These are phyloP conservation scores for Pao palembangensis DNA, from an alignment of 2,113 vertebrate species.

Conservation along the genomic window DNA sequence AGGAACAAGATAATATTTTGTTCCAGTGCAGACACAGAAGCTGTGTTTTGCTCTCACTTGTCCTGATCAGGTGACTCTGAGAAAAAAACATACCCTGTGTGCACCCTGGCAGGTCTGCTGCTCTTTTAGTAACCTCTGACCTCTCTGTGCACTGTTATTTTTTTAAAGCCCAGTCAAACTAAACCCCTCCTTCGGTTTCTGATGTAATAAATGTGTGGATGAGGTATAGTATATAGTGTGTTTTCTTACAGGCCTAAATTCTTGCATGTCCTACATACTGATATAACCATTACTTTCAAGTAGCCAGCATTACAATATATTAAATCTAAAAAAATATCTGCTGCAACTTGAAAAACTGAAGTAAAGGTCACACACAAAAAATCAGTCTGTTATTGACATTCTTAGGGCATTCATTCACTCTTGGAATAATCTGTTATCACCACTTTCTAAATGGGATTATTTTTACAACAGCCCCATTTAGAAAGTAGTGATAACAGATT, in stretches of 20 bases:
- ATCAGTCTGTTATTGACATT: too few species aligned
- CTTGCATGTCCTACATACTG: slow-evolving; percentile 6
- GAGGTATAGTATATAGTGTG: not conserved
- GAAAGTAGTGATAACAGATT: too few species aligned
- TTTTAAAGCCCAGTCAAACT: slow-evolving; percentile 12
- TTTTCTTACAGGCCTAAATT: not conserved
- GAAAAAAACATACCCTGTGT: slow-evolving; percentile 16
- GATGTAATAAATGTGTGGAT: not conserved
- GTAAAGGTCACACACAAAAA: too few species aligned
- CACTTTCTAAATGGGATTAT: too few species aligned
- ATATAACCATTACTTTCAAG: slow-evolving; percentile 29
- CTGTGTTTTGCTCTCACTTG: not conserved
- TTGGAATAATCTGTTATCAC: too few species aligned
- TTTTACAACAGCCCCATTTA: too few species aligned
- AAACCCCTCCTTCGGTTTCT: not conserved
- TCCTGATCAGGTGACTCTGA: slow-evolving; percentile 24
- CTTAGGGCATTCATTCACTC: too few species aligned
- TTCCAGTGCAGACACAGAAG: not conserved
- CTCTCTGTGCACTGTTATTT: slow-evolving; percentile 12
- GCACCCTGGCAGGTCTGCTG: slow-evolving; percentile 10
- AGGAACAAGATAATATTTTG: not conserved
- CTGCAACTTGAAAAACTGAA: not conserved
- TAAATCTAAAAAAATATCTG: not conserved
- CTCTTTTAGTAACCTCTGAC: slow-evolving; percentile 17
- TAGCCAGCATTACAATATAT: slow-evolving; percentile 3